Conservation (phyloP, 1,140 invertebrate genomes). For the Gryllus bimaculatus region DNA sequence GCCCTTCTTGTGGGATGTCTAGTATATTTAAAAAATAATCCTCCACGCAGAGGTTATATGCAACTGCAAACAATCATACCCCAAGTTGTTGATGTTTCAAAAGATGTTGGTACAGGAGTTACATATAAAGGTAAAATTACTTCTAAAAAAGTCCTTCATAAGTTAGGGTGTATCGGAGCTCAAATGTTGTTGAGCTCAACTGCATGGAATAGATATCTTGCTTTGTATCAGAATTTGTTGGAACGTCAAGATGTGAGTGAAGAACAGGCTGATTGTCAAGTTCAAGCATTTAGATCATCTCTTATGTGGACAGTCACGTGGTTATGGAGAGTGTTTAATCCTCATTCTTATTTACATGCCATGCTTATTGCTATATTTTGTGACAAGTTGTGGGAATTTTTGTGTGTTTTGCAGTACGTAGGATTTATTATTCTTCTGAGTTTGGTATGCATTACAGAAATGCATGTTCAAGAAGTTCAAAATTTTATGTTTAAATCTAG, state of each 20-base stretch:
- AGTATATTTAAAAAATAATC: constrained; percentile 55
- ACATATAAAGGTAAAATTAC: constrained; percentile 54
- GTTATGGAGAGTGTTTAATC: constrained; percentile 69
- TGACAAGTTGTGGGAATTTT: constrained; percentile 64
- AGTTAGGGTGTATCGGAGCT: constrained; percentile 53
- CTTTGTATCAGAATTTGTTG: constrained; percentile 61
- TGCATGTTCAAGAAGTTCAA: constrained; percentile 29
- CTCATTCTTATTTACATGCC: constrained; percentile 66
- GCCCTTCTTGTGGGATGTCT: constrained; percentile 54
- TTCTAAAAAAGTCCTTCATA: constrained; percentile 49
- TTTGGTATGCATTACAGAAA: constrained; percentile 47
- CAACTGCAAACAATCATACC: constrained; percentile 42
- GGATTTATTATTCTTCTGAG: constrained; percentile 46
- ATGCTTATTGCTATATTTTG: constrained; percentile 67
- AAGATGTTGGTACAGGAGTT: constrained; percentile 39
- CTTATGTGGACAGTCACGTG: constrained; percentile 63
- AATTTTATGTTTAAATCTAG: constrained; percentile 17
- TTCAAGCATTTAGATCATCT: constrained; percentile 43
- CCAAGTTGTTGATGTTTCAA: constrained; percentile 36
- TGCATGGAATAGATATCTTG: constrained; percentile 73
- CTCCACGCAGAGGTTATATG: constrained; percentile 53
- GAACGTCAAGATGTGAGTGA: constrained; percentile 47
- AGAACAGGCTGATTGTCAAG: constrained; percentile 41
- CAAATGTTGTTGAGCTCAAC: constrained; percentile 60
- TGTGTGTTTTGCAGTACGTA: constrained; percentile 51